Evolutionary conservation across 2,888 invertebrate genomes (phyloP), one percentile per base, ranked within the genome.

Genomic region (Lithosia quadra): DNA sequence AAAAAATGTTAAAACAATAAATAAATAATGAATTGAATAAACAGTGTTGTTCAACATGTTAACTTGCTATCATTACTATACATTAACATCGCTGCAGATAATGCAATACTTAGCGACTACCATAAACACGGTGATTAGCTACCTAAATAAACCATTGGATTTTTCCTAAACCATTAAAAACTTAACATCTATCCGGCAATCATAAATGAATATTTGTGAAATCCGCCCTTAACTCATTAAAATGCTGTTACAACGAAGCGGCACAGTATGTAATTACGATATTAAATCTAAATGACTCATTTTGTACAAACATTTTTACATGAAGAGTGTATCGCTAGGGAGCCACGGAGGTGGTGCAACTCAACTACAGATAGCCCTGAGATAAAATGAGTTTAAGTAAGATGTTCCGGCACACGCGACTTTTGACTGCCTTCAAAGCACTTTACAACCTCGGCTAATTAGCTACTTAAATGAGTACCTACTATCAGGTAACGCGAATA

Each of bases 331-430:
- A 70, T 63, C 63, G 55, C 49, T 39, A 64, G 76, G 77, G 73
- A 73, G 75, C 78, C 81, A 84, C 85, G 86, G 85, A 86, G 84
- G 82, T 79, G 76, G 73, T 80, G 86, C 89, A 91, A 92, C 85
- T 77, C 89, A 91, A 92, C 85, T 77, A 73, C 74, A 74, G 93
- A 94, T 93, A 91, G 88, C 91, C 92, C 88, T 93, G 92, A 91
- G 92, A 92, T 92, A 92, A 89, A 79, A 75, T 67, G 69, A 76
- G 76, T 78, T 80, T 91, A 92, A 93, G 88, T 76, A 90, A 90
- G 85, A 82, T 84, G 91, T 92, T 94, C 94, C 94, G 89, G 84
- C 83, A 86, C 85, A 83, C 86, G 87, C 88, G 90, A 89, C 91
- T 92, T 87, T 88, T 87, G 87, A 86, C 84, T 87, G 78, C 86